Base-by-base conservation (phyloP, 2,888 invertebrate genomes). In the Drosophila atripex region DNA sequence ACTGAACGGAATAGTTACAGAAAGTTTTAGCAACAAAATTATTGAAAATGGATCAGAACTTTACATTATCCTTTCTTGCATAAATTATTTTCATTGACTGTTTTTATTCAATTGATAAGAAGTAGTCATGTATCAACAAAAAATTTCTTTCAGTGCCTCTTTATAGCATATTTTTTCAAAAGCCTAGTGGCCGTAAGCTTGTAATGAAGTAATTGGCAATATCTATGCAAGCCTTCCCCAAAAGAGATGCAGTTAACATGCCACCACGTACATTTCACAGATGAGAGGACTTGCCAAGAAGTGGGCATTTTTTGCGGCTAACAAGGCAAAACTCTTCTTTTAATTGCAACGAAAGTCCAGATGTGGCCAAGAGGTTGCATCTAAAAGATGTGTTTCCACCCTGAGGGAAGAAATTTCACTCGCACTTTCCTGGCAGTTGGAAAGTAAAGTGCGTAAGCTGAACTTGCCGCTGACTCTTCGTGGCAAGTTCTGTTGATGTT, bases 171-270 rank as follows among this genome's bases (percentile, higher is more conserved):
- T 21, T 43, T 38, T 39, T 66, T 28, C 53, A 25, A 68, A 68
- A 70, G 61, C 51, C 53, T 45, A 50, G 72, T 72, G 65, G 66
- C 71, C 49, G 43, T 23, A 49, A 55, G 70, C 70, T 73, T 78
- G 75, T 79, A 82, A 82, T 86, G 73, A 82, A 85, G 78, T 85
- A 85, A 85, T 85, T 86, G 85, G 82, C 54, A 66, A 79, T 71
- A 78, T 79, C 75, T 77, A 56, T 70, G 77, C 68, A 68, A 73
- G 78, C 60, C 59, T 45, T 7, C 35, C 46, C 55, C 47, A 59
- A 60, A 18, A 50, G 69, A 52, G 23, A 64, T 46, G 23, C 52
- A 50, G 23, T 49, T 57, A 21, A 23, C 28, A 28, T 39, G 18
- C 32, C 18, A 52, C 23, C 52, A 49, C n/a, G 41, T 28, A 38